Conservation (phyloP, 2,113 vertebrate genomes). For the Crotalus helleri region DNA sequence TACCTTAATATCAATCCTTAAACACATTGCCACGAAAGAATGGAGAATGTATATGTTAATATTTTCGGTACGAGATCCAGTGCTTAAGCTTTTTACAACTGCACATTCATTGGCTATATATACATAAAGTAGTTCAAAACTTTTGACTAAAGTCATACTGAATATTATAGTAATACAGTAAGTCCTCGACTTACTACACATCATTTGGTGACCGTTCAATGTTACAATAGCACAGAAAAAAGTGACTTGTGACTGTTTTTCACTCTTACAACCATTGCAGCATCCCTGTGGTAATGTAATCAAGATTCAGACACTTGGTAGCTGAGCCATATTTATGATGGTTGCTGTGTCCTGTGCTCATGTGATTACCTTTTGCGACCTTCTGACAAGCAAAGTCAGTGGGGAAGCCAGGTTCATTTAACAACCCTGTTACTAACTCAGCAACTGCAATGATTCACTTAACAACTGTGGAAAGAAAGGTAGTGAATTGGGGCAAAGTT, state of each 20-base stretch:
- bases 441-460: background rate
- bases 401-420: background rate
- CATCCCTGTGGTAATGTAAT: background rate
- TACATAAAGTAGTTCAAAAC: background rate
- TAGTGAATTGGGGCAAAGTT: background rate
- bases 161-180: background rate
- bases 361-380: background rate
- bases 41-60: background rate
- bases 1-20: background rate
- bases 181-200: background rate
- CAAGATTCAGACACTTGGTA: background rate
- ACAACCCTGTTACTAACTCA: background rate
- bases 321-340: background rate
- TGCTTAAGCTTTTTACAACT: background rate
- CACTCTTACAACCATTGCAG: background rate
- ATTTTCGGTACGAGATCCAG: background rate
- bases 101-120: background rate
- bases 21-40: background rate
- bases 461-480: background rate
- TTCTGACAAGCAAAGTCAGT: background rate
- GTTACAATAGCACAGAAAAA: background rate
- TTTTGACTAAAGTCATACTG: background rate
- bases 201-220: background rate
- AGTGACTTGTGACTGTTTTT: background rate
- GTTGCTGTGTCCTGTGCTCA: background rate